Evolutionary conservation across 2,888 invertebrate genomes (phyloP).

Genomic region (Pollenia labialis): DNA sequence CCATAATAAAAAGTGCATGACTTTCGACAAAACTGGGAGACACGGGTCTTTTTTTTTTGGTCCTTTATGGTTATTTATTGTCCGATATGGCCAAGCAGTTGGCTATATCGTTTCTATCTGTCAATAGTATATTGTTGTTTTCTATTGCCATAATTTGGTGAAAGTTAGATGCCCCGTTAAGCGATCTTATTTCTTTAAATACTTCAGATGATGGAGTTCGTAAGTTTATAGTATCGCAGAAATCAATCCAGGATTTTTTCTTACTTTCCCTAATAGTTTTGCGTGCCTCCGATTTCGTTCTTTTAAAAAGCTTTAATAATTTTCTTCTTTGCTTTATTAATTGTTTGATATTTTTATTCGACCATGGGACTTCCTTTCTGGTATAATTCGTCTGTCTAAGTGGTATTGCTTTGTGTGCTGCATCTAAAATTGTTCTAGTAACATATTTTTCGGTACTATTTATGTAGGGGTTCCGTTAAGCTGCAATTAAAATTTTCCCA

Average conservation of each 20-base stretch:
- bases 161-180: background rate
- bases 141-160: background rate
- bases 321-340: background rate
- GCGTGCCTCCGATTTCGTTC: background rate
- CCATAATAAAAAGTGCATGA: too few relatives aligned
- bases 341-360: background rate
- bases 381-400: background rate
- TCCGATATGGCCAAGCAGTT: background rate
- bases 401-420: conserved; percentile 13
- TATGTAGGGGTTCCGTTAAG: background rate
- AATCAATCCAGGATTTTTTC: background rate
- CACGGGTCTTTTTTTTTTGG: too few relatives aligned
- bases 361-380: conserved; percentile 35
- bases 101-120: conserved; percentile 20
- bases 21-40: too few relatives aligned
- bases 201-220: conserved; percentile 7
- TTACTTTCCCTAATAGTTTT: conserved; percentile 3
- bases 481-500: conserved; percentile 22
- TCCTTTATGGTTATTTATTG: too few relatives aligned
- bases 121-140: background rate
- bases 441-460: conserved; percentile 18
- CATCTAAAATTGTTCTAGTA: conserved; percentile 17
- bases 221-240: conserved; percentile 14
- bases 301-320: conserved; percentile 10
- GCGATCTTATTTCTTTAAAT: background rate